Conservation (phyloP, 1,140 invertebrate genomes). For the Zaprionus ghesquierei region DNA sequence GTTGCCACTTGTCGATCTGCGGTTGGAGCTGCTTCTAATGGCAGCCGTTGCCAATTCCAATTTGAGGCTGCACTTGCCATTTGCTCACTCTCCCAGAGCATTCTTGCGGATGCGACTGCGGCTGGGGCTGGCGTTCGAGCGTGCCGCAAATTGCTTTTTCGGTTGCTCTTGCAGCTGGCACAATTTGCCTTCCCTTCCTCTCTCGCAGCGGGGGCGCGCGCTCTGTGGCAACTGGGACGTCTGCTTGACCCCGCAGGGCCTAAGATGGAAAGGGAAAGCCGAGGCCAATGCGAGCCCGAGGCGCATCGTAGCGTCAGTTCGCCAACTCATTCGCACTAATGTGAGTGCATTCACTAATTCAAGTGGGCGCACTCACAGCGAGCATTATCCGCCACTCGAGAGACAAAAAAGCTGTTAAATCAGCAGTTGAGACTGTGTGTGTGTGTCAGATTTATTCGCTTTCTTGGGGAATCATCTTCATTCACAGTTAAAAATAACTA, state of each 20-base stretch:
- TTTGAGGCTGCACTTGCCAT: conserved; percentile 21
- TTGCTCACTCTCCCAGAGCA: conserved; percentile 45
- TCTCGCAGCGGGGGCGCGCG: conserved; percentile 18
- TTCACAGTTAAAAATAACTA: not conserved
- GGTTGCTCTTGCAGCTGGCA: conserved; percentile 16
- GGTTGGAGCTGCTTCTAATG: conserved; percentile 61
- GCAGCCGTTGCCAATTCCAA: conserved; percentile 33
- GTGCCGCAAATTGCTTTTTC: conserved; percentile 64
- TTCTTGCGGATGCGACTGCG: conserved; percentile 16
- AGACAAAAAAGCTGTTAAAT: conserved; percentile 11
- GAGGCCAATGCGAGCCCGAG: not conserved
- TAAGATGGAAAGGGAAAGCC: conserved; percentile 37
- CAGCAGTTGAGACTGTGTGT: not conserved
- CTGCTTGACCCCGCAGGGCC: conserved; percentile 13
- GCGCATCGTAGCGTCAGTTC: not conserved
- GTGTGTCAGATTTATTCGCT: not conserved
- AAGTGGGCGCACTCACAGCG: conserved; percentile 16
- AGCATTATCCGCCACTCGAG: conserved; percentile 21
- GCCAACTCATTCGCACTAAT: conserved; percentile 46
- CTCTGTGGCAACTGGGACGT: not conserved
- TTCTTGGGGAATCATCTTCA: not conserved
- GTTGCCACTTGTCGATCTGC: conserved; percentile 45
- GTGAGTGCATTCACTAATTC: conserved; percentile 25
- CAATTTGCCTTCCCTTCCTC: conserved; percentile 14
- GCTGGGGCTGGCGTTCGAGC: conserved; percentile 53